Percentiles rank a stretch among this genome's conserved stretches.
Conservation (phyloP, 1,140 invertebrate genomes). For the Zaprionus kolodkinae region DNA sequence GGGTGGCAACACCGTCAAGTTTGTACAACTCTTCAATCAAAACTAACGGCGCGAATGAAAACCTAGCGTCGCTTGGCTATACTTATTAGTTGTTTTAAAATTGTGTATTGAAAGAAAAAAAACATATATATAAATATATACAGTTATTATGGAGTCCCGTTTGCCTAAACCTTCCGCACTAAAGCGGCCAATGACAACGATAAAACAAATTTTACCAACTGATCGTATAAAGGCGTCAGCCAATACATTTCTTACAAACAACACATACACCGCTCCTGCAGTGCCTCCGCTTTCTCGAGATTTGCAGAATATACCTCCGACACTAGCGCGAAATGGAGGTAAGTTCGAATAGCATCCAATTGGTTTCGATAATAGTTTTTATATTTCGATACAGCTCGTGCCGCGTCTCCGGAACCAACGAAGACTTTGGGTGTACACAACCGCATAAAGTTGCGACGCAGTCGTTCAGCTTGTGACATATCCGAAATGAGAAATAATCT, state of each 20-base stretch:
- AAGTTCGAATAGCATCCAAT: not conserved
- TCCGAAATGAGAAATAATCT: constrained; percentile 56
- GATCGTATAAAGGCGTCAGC: constrained; percentile 66
- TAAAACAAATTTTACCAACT: constrained; percentile 63
- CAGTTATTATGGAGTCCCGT: constrained; percentile 68
- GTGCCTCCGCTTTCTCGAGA: constrained; percentile 60
- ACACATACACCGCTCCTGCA: constrained; percentile 29
- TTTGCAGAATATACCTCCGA: constrained; percentile 61
- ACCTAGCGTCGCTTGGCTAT: constrained; percentile 38
- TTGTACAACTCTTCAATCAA: constrained; percentile 55
- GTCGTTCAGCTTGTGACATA: constrained; percentile 74
- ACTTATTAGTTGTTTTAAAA: constrained; percentile 11
- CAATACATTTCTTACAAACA: constrained; percentile 37
- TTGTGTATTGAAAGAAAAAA: not conserved
- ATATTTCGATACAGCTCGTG: constrained; percentile 43
- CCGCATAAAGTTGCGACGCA: constrained; percentile 67
- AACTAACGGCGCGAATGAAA: constrained; percentile 68
- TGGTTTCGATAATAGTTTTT: not conserved
- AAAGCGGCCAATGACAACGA: constrained; percentile 51
- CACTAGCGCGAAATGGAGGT: constrained; percentile 42
- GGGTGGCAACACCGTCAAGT: constrained; percentile 1
- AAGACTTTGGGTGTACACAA: constrained; percentile 15
- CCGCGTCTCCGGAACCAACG: constrained; percentile 63
- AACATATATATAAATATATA: not conserved
- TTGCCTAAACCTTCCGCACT: constrained; percentile 69